Conservation (phyloP, 2,797 vertebrate species). For the Anguilla anguilla region DNA sequence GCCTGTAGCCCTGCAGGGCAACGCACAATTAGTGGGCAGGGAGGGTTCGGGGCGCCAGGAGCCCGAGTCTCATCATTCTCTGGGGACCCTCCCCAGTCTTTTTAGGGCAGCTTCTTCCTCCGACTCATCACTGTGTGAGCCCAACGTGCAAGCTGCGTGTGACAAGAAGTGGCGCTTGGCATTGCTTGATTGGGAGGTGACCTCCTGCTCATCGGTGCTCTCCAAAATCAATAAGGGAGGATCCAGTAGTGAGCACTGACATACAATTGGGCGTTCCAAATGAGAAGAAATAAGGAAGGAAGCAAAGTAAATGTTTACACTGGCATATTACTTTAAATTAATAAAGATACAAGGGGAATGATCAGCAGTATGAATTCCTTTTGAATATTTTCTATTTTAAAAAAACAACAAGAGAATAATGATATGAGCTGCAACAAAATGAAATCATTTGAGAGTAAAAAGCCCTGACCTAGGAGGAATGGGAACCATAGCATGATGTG, state of each 20-base stretch:
- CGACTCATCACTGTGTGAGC: not conserved
- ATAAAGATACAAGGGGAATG: not conserved
- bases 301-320: not conserved
- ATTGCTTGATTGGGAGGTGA: not conserved
- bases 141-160: not conserved
- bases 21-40: not conserved
- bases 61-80: not conserved
- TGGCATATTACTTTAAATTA: not conserved
- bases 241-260: not conserved
- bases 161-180: not conserved
- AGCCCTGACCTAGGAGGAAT: not conserved
- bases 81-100: not conserved
- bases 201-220: not conserved
- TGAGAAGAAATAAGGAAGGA: not conserved
- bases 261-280: not conserved
- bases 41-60: not conserved
- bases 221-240: not conserved
- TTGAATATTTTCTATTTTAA: not conserved
- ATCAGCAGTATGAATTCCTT: not conserved
- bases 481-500: not conserved
- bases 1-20: not conserved
- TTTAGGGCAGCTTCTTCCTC: no score
- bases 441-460: not conserved
- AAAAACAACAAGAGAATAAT: not conserved
- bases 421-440: not conserved